These are phyloP conservation scores for Tipula unca DNA, from an alignment of 2,888 invertebrate species.

Conservation along the genomic window DNA sequence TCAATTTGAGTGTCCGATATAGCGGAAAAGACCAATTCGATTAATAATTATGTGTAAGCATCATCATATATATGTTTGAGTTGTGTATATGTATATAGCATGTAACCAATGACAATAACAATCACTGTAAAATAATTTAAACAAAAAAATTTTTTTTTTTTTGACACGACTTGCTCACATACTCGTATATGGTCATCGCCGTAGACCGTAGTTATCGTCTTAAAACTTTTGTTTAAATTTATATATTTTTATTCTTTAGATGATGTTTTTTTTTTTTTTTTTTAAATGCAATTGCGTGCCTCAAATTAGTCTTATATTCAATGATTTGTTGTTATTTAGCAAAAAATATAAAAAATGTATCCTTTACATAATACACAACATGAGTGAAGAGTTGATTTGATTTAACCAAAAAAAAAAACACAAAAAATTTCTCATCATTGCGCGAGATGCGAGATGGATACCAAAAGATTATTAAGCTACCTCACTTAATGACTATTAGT, in stretches of 20 bases:
- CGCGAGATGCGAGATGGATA: neutral
- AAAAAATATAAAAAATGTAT: neutral
- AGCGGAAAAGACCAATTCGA: neutral
- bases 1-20: neutral
- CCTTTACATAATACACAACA: neutral
- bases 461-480: neutral
- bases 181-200: neutral
- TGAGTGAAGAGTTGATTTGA: constrained; percentile 8
- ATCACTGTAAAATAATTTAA: neutral
- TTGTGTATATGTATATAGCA: neutral
- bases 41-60: constrained; percentile 8
- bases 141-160: neutral
- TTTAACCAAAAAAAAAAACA: neutral
- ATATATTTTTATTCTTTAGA: neutral
- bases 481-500: neutral
- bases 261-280: neutral
- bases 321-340: neutral
- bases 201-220: neutral
- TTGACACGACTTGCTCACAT: neutral
- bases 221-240: neutral
- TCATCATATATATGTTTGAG: neutral
- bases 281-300: constrained; percentile 8
- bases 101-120: neutral
- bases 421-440: neutral
- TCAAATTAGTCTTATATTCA: neutral